phyloP scores from a whole-genome alignment of 2,113 vertebrate genomes.

The Muntiacus muntjak region DNA sequence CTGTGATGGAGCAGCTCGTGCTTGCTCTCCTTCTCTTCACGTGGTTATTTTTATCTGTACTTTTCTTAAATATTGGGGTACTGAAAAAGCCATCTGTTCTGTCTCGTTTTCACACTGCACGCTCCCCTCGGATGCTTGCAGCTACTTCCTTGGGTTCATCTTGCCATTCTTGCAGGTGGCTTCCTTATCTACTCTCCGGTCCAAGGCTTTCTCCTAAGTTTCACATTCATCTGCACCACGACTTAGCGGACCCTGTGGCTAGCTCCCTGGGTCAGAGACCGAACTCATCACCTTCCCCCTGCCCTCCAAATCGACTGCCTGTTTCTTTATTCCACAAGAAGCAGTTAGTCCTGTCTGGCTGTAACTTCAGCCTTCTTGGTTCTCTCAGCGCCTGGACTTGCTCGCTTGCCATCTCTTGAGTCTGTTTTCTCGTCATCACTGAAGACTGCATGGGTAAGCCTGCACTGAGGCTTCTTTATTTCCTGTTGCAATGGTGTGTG shows the following conservation, averaged over 20 bases:
- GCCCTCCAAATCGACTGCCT: not conserved
- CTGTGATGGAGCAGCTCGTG: not conserved
- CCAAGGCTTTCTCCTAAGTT: not conserved
- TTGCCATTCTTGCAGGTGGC: not conserved
- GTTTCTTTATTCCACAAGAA: not conserved
- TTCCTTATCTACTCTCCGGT: too few species aligned
- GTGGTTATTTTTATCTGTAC: not conserved
- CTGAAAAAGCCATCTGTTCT: not conserved
- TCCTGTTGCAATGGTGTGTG: not conserved
- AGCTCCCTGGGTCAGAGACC: not conserved
- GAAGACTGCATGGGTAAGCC: not conserved
- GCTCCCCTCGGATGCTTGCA: not conserved
- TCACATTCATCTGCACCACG: rapidly evolving
- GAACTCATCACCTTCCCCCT: rapidly evolving
- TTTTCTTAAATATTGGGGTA: not conserved
- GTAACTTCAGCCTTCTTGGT: not conserved
- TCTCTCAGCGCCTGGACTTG: not conserved
- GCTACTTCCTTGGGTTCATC: not conserved
- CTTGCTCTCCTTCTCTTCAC: not conserved
- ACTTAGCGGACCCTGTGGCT: too few species aligned
- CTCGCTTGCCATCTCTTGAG: not conserved
- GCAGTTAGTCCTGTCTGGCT: too few species aligned
- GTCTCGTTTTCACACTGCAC: not conserved
- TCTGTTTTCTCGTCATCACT: rapidly evolving
- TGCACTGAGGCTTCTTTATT: too few species aligned